Conservation (phyloP, 2,888 invertebrate genomes). For the Cabera pusaria region DNA sequence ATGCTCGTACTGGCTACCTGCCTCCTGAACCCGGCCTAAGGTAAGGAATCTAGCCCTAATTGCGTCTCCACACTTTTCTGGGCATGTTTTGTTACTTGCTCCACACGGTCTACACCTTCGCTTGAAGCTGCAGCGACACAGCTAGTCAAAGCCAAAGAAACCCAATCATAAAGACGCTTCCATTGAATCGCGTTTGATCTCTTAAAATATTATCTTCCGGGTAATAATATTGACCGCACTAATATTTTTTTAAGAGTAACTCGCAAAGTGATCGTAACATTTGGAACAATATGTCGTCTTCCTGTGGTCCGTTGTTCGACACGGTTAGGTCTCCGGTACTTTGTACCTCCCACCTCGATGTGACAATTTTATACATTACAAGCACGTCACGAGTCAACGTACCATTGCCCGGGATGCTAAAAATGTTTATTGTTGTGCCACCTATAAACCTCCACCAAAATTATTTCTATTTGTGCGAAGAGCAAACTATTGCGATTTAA, state of each 20-base stretch:
- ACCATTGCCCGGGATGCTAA: slow-evolving; percentile 14
- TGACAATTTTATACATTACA: slow-evolving; percentile 21
- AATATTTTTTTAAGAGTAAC: no score
- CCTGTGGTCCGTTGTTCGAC: slow-evolving; percentile 16
- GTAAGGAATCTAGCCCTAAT: slow-evolving; percentile 20
- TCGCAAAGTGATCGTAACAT: no score
- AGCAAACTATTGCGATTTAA: no score
- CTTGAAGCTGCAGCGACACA: slow-evolving; percentile 22
- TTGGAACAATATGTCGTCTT: slow-evolving; percentile 3
- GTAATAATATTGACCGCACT: no score
- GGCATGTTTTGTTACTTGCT: no score
- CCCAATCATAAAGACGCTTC: no score
- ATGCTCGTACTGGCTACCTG: slow-evolving; percentile 44
- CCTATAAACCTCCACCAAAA: slow-evolving; percentile 11
- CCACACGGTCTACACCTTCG: no score
- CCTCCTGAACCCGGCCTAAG: slow-evolving; percentile 45
- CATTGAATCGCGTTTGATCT: no score
- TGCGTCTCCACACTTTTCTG: no score
- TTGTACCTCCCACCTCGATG: slow-evolving; percentile 13
- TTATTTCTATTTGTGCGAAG: no score
- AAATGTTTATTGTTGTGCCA: slow-evolving; percentile 15
- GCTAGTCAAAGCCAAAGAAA: no score
- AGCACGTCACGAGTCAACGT: slow-evolving; percentile 25
- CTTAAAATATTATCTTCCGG: no score
- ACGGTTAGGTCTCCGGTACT: slow-evolving; percentile 10